Evolutionary conservation across 2,888 invertebrate genomes (phyloP), one percentile per base, ranked within the genome.

Genomic region (Oscheius onirici): DNA sequence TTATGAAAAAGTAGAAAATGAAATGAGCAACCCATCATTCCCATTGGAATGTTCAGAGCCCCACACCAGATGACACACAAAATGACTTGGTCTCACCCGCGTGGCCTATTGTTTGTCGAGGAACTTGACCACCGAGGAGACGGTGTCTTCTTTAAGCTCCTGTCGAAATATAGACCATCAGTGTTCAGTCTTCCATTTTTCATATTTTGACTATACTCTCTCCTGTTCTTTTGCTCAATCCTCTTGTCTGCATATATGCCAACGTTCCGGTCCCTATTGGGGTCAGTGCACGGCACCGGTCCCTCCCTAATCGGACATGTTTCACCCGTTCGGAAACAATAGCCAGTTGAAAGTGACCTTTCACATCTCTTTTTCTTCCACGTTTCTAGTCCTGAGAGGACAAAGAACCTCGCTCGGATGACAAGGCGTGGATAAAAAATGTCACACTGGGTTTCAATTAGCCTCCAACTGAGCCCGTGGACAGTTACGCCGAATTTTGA

Each of bases 211-310:
- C 28, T 52, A 3, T 26, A 28, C 28, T 52, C 57, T 17, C 28
- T 57, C 57, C 28, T 28, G 34, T 28, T 40, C 3, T 13, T 51
- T 24, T 26, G 55, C 28, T 55, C 58, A 43, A 58, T 58, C 58
- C 40, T 41, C 58, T 41, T 41, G 28, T 60, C 17, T 22, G 22
- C 63, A 49, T 49, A 63, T 49, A 63, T 63, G 63, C 28, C 49
- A 46, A 2, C 46, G 28, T 46, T 63, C 63, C 63, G 63, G 63
- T 63, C 63, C 63, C 63, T 63, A 63, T 63, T 63, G 63, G 63
- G 63, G 63, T 63, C 63, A 63, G 63, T 63, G 15, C 58, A 58
- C 49, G 63, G 63, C 49, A 63, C 63, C 26, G 24, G 63, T 63
- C 49, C 49, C 63, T 46, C 60, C 26, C 49, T 63, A 63, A 63